A percentile compares a stretch with the other conserved stretches of the same genome.
Evolutionary conservation across 2,113 vertebrate genomes (phyloP).

Genomic region (Etheostoma spectabile): DNA sequence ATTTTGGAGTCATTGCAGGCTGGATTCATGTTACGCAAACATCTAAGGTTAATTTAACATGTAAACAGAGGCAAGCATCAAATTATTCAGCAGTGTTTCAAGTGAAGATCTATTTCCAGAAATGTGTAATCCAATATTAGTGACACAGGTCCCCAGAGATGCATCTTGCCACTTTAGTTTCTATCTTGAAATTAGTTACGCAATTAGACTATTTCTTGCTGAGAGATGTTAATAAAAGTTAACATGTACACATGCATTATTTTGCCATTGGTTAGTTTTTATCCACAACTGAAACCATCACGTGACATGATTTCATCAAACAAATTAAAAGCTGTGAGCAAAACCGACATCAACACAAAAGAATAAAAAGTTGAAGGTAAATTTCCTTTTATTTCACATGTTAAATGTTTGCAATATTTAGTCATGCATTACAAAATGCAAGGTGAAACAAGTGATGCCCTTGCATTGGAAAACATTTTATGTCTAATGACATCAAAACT

Average conservation of each 20-base stretch:
- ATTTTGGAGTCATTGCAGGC: constrained; percentile 5
- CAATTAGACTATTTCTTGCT: background rate
- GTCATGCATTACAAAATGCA: constrained; percentile 71
- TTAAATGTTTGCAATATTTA: constrained; percentile 58
- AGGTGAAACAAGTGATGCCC: constrained; percentile 50
- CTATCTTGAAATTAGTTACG: background rate
- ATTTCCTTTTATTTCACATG: constrained; percentile 75
- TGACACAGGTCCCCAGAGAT: background rate
- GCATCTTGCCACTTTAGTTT: background rate
- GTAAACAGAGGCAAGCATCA: constrained; percentile 10
- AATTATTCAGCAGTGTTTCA: background rate
- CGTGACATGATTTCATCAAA: background rate
- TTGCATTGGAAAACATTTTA: constrained; percentile 64
- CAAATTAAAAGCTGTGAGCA: background rate
- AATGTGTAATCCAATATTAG: background rate
- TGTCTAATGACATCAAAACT: constrained; percentile 65
- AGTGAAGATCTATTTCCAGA: background rate
- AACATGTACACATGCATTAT: background rate
- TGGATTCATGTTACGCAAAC: constrained; percentile 18
- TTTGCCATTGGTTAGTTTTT: background rate
- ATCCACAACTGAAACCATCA: background rate
- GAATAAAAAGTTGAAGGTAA: constrained; percentile 20
- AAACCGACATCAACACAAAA: background rate
- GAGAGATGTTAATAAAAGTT: background rate
- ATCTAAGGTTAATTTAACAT: background rate